Conservation (phyloP, 1,140 invertebrate species). For the Hetaerina americana region DNA sequence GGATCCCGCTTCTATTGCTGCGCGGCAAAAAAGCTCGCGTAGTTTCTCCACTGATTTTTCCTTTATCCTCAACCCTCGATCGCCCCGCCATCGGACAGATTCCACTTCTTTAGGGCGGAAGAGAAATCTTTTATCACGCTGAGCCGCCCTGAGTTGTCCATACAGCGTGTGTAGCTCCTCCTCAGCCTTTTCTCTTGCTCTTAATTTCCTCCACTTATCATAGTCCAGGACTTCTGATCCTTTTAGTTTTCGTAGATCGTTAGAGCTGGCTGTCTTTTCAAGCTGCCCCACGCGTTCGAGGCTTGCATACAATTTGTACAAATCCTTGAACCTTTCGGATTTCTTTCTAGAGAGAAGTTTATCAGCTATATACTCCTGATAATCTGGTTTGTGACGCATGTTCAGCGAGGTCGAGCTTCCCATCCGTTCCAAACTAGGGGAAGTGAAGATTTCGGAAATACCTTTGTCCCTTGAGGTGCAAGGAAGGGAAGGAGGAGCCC, state of each 20-base stretch:
- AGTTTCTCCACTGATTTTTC: slow-evolving; percentile 80
- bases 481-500: neutral
- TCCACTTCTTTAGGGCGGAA: slow-evolving; percentile 58
- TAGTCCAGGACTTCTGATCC: slow-evolving; percentile 69
- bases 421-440: too few species aligned
- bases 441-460: too few species aligned
- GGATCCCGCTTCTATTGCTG: slow-evolving; percentile 29
- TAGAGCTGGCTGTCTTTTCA: slow-evolving; percentile 56
- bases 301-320: slow-evolving; percentile 74
- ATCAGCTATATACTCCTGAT: slow-evolving; percentile 56
- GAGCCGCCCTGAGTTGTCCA: slow-evolving; percentile 58
- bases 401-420: neutral
- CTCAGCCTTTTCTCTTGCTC: slow-evolving; percentile 65
- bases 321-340: slow-evolving; percentile 68
- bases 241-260: slow-evolving; percentile 52
- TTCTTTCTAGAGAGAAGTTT: slow-evolving; percentile 54
- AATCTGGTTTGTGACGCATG: slow-evolving; percentile 34
- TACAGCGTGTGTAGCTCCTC: slow-evolving; percentile 67
- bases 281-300: slow-evolving; percentile 73
- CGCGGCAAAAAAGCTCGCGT: slow-evolving; percentile 51
- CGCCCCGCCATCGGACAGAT: slow-evolving; percentile 58
- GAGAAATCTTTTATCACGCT: slow-evolving; percentile 71
- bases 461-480: too few species aligned
- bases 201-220: slow-evolving; percentile 68
- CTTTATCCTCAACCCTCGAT: slow-evolving; percentile 63